A percentile compares a stretch with the other conserved stretches of the same genome.
phyloP scores from a whole-genome alignment of 2,113 vertebrate species.

The Zeus faber region DNA sequence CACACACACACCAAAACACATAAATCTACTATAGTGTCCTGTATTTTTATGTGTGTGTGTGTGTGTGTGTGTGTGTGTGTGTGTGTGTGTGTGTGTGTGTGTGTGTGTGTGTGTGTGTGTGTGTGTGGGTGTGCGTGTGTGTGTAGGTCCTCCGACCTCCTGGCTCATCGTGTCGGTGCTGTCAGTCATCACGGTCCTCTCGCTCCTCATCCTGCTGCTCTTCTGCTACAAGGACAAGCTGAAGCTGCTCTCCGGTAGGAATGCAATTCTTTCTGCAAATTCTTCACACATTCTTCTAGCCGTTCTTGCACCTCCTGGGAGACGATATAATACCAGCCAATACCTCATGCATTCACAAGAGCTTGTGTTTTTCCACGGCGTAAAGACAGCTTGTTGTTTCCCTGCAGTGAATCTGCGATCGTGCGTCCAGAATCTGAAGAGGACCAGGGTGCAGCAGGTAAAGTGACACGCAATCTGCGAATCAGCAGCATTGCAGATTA shows the following conservation, averaged over 20 bases:
- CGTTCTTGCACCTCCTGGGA: too few species aligned
- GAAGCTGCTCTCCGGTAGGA: slow-evolving; percentile 66
- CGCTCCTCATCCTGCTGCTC: slow-evolving; percentile 70
- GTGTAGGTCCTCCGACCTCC: slow-evolving; percentile 51
- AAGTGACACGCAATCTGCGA: slow-evolving; percentile 8
- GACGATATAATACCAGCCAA: too few species aligned
- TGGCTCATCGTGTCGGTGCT: slow-evolving; percentile 74
- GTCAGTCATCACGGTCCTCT: slow-evolving; percentile 68
- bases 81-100: not conserved
- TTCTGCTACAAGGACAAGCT: slow-evolving; percentile 80
- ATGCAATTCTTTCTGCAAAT: too few species aligned
- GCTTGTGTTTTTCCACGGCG: not conserved
- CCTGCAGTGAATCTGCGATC: slow-evolving; percentile 72
- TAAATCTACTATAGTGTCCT: too few species aligned
- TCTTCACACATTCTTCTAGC: too few species aligned
- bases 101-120: not conserved
- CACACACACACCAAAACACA: too few species aligned
- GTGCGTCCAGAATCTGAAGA: slow-evolving; percentile 77
- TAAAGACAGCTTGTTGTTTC: slow-evolving; percentile 9
- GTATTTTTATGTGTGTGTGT: not conserved
- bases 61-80: not conserved
- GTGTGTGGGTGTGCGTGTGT: not conserved
- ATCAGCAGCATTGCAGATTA: too few species aligned
- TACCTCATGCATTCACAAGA: too few species aligned
- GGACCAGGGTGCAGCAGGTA: slow-evolving; percentile 77